Conservation (phyloP, 2,113 vertebrate species). For the Scophthalmus maximus region DNA sequence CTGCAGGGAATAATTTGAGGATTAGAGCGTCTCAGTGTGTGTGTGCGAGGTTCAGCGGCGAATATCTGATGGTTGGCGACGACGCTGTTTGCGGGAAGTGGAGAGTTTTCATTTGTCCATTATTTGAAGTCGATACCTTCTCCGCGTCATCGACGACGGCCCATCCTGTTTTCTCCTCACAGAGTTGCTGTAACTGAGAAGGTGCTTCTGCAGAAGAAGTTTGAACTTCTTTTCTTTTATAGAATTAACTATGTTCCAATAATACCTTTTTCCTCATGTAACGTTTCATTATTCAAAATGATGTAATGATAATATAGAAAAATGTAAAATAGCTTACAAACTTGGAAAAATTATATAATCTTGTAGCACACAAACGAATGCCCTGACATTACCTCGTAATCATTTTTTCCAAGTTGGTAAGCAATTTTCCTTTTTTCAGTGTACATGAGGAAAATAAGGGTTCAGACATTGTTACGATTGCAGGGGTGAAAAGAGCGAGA, state of each 20-base stretch:
- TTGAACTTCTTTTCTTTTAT: neutral
- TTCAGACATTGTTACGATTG: too few species aligned
- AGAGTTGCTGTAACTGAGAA: neutral
- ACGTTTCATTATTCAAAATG: too few species aligned
- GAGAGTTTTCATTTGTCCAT: neutral
- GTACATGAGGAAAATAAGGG: too few species aligned
- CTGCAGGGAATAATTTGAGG: constrained; percentile 17
- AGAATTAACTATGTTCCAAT: neutral
- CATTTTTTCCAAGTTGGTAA: too few species aligned
- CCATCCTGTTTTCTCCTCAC: neutral
- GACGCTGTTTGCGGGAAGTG: neutral
- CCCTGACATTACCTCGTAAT: too few species aligned
- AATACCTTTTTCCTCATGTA: too few species aligned
- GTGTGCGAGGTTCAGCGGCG: neutral
- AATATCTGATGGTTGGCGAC: neutral
- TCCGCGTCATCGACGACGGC: neutral
- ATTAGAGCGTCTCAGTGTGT: neutral
- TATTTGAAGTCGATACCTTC: constrained; percentile 11
- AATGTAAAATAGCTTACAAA: too few species aligned
- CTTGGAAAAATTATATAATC: too few species aligned
- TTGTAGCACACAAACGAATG: too few species aligned
- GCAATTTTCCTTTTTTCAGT: too few species aligned
- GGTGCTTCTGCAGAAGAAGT: neutral
- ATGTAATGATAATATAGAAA: too few species aligned
- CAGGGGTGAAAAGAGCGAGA: too few species aligned